Evolutionary conservation across 2,113 vertebrate genomes (phyloP), one percentile per base, ranked within the genome.

Genomic region (Piprites chloris): DNA sequence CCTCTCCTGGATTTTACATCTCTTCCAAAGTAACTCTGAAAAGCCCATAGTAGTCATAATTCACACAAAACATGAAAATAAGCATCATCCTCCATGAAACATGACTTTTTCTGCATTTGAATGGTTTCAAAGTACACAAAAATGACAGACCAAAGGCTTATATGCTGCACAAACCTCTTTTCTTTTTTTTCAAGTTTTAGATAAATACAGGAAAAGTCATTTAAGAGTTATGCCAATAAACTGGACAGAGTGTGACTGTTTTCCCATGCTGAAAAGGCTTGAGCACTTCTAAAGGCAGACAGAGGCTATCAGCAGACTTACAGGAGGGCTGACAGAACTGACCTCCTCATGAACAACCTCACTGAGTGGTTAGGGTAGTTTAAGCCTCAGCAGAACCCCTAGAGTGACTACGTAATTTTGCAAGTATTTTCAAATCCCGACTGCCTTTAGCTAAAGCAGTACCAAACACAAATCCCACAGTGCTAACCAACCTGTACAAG

Each of bases 101-200:
- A 9, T 5, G 18, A 50, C 30, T n/a, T 5, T 35, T 46, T 59
- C 33, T 17, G 23, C 27, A 12, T 55, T 47, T 66, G 18, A 61
- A 62, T 32, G 11, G 21, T 71, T 85, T 79, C 50, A 71, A 11
- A 1, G 1, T 1, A 39, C 6, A 66, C 4, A 44, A 61, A 83
- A 84, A 35, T 14, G 39, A 66, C 7, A 91, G 74, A 56, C 16
- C 41, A 37, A 81, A 75, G 10, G 20, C 13, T 78, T 12, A 44
- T 0, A 1, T 11, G 7, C 33, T 47, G 27, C 24, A 61, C 2
- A 53, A 24, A 21, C 3, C 32, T 42, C 26, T 3, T 42, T n/a
- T 12, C 8, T 26, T 61, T 26, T 61, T 74, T 75, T 37, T 37
- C 14, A 32, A 50, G 30, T 18, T 78, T 78, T 27, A 69, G 41